Base-by-base conservation (phyloP, 2,797 vertebrate species). In the Lateolabrax maculatus region DNA sequence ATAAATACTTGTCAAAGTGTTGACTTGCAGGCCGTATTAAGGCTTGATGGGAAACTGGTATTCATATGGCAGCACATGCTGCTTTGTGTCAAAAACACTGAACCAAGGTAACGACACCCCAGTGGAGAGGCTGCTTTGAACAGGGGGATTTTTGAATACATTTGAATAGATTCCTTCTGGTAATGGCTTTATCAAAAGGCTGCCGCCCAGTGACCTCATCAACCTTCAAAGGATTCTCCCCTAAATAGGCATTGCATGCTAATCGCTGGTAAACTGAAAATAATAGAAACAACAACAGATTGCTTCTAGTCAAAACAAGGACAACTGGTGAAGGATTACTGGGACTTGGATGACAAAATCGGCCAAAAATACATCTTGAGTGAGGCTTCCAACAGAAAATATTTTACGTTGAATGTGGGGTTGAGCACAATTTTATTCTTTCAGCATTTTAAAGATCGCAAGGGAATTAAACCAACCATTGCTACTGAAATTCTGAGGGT, bases 91-190 rank as follows among this genome's bases (percentile, higher is more conserved):
- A 67, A 23, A 65, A 43, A 31, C 57, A 69, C 11, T 55, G 34
- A 71, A 72, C 72, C 56, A 75, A 27, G 25, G 63, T 18, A 41
- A 62, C 9, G 1, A 23, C 43, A 23, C 52, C 70, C 43, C 18
- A 2, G 58, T 31, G 53, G 53, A 61, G 52, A 37, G 49, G 36
- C 6, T 27, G 58, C 76, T 79, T 85, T 81, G 82, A 89, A 86
- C 74, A 21, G 44, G 4, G 36, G 19, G 52, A 51, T 71, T 11
- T 23, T 3, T 81, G 70, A 85, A 88, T 83, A 66, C 65, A 87
- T 91, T 75, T 90, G 18, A 89, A 89, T 85, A 71, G n/a, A 81
- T 83, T 72, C 55, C 53, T 66, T 51, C 15, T 3, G 36, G 9
- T 57, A 61, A 78, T 53, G 39, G 18, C 13, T 84, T 79, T 48